Base-by-base conservation (phyloP, 2,888 invertebrate species). In the Dioctria rufipes region DNA sequence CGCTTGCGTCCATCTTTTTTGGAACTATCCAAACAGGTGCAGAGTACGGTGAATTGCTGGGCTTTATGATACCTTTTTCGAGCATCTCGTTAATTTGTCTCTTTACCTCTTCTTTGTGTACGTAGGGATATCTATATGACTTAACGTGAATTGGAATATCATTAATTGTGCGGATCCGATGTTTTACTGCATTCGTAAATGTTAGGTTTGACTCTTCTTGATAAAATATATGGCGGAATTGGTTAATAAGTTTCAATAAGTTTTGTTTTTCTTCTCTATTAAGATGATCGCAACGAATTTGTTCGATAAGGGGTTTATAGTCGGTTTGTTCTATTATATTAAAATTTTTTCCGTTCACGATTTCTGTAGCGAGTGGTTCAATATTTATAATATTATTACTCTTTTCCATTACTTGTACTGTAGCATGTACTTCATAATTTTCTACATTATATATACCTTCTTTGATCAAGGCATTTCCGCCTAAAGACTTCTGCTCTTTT, bases 111-210 rank as follows among this genome's bases (percentile, higher is more conserved):
- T 46, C 69, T 25, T 80, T 80, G 49, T 79, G 78, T 2, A 77
- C 78, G 5, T 78, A 73, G 9, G 78, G 79, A 11, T 80, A 81
- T 13, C 81, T 80, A 37, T 81, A 81, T 61, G 80, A 80, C 61
- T 81, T 83, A 8, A 79, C 80, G 71, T 81, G 81, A 71, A 81
- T 61, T 2, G 81, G 81, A 46, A 37, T 81, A 11, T 82, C 49
- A 61, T 58, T 58, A 13, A 5, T 58, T 58, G 58, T 58, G 11
- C n/a, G 25, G 2, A 58, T 58, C 5, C 11, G n/a, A 13, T 11
- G 58, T 58, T 11, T 13, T 13, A 58, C 11, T 2, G 11, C 58
- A 58, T 5, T 13, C 5, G 58, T 13, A 11, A 58, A 58, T 11
- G 58, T 11, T 58, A 13, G 8, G 8, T 8, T 46, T 58, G 11